A percentile compares a stretch with the other conserved stretches of the same genome.
Conservation (phyloP, 2,113 vertebrate species). For the Siniperca chuatsi region DNA sequence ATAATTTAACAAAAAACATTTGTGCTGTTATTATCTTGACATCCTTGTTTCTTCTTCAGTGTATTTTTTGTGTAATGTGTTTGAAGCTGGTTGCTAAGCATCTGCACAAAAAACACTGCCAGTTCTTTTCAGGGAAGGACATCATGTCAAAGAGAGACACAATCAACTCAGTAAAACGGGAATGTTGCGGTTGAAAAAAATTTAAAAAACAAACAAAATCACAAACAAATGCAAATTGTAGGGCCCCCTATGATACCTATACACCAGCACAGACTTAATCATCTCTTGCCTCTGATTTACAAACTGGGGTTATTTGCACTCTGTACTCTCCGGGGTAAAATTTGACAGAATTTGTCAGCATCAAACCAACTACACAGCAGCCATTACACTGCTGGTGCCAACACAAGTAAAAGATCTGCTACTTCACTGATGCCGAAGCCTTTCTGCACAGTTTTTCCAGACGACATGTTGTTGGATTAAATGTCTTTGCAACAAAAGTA, state of each 20-base stretch:
- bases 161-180: conserved; percentile 24
- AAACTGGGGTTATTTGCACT: background rate
- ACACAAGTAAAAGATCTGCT: background rate
- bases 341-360: background rate
- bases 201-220: conserved; percentile 2
- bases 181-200: background rate
- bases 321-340: background rate
- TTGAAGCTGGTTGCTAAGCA: background rate
- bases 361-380: background rate
- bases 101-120: conserved; percentile 11
- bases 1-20: background rate
- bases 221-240: conserved; percentile 2
- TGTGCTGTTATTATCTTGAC: background rate
- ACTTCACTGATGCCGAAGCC: background rate
- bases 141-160: conserved; percentile 18
- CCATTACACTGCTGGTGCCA: background rate
- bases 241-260: background rate
- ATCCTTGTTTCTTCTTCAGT: background rate
- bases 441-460: background rate
- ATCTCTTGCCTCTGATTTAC: background rate
- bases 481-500: background rate
- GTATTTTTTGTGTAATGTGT: background rate
- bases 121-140: background rate
- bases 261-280: background rate
- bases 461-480: background rate